A percentile compares a stretch with the other conserved stretches of the same genome.
Conservation (phyloP, 2,113 vertebrate species). For the Tricholaema leucomelas region DNA sequence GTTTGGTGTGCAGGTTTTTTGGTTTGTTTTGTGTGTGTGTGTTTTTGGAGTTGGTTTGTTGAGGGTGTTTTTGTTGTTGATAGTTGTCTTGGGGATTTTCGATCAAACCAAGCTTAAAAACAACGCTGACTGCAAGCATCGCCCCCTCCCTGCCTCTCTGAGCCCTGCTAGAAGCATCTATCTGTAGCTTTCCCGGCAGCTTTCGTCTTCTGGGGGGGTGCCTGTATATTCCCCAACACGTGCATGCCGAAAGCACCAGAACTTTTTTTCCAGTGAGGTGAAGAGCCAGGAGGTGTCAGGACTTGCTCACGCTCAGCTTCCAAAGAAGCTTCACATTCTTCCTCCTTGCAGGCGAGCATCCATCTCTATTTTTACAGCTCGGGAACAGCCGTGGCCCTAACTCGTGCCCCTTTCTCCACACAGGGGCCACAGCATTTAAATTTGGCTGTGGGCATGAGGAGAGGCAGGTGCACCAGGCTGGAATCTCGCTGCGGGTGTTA, state of each 20-base stretch:
- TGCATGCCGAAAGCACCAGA: background rate
- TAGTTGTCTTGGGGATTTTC: background rate
- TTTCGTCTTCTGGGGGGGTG: background rate
- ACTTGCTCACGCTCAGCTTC: slow-evolving; percentile 40
- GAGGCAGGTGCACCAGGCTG: slow-evolving; percentile 55
- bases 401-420: background rate
- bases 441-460: slow-evolving; percentile 21
- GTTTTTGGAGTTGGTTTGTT: background rate
- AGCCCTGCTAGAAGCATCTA: slow-evolving; percentile 50
- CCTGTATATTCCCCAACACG: background rate
- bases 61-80: background rate
- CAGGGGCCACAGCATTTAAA: slow-evolving; percentile 27
- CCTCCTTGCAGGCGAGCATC: slow-evolving; percentile 20
- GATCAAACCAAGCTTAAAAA: background rate
- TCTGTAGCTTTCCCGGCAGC: background rate
- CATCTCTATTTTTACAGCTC: slow-evolving; percentile 49
- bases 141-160: background rate
- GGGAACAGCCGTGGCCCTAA: slow-evolving; percentile 38
- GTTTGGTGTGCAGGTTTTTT: too few relatives aligned
- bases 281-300: slow-evolving; percentile 61
- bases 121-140: background rate
- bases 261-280: slow-evolving; percentile 63
- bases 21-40: background rate
- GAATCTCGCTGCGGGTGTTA: background rate
- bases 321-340: slow-evolving; percentile 57